phyloP scores from a whole-genome alignment of 92 coral and sea anemone genomes.

The Porites divaricata region DNA sequence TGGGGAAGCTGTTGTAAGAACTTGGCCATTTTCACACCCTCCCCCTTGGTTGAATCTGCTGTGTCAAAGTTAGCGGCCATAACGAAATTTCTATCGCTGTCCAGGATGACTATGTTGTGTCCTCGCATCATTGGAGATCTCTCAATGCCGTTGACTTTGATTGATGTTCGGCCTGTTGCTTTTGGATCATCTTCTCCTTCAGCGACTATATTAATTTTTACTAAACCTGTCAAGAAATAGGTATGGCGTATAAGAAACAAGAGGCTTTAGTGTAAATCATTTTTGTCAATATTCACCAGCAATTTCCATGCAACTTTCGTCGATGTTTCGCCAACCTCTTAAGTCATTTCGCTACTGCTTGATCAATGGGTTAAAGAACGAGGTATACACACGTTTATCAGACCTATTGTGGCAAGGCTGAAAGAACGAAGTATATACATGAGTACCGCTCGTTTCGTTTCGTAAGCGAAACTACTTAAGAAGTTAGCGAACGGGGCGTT shows the following conservation, averaged over 20 bases:
- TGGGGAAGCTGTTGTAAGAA: slow-evolving; percentile 89
- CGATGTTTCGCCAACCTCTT: no score
- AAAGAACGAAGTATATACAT: no score
- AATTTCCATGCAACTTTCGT: background rate
- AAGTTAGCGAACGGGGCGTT: no score
- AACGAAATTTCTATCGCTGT: slow-evolving; percentile 90
- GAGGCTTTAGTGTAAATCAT: background rate
- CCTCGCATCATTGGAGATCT: slow-evolving; percentile 95
- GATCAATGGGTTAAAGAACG: no score
- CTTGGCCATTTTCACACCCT: slow-evolving; percentile 91
- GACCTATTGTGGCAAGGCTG: no score
- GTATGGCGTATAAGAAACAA: background rate
- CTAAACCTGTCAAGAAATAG: slow-evolving; percentile 68
- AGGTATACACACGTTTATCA: no score
- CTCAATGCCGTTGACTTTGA: slow-evolving; percentile 95
- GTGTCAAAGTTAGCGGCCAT: slow-evolving; percentile 96
- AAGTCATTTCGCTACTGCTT: no score
- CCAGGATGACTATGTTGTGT: slow-evolving; percentile 91
- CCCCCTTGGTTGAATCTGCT: slow-evolving; percentile 94
- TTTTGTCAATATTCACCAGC: background rate
- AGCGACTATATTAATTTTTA: slow-evolving; percentile 83
- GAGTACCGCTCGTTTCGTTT: no score
- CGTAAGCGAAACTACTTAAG: no score
- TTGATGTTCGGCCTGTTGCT: slow-evolving; percentile 88
- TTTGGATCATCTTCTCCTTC: slow-evolving; percentile 98